Conservation (phyloP, 2,888 invertebrate genomes). For the Neria commutata region DNA sequence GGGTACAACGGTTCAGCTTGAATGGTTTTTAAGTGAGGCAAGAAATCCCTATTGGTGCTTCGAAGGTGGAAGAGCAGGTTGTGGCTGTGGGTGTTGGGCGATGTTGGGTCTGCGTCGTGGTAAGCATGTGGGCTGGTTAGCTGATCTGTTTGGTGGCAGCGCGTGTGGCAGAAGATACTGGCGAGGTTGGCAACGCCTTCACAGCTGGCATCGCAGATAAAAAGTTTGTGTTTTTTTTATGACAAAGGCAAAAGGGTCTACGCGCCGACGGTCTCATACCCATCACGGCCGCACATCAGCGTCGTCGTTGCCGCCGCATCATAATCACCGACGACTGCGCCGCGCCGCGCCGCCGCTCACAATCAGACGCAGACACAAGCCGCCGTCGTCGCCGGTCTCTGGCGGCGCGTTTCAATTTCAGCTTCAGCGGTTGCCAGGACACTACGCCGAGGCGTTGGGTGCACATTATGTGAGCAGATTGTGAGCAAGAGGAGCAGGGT, state of each 20-base stretch:
- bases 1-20: constrained; percentile 48
- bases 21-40: constrained; percentile 57
- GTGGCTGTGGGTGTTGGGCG: background rate
- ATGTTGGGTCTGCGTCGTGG: background rate
- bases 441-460: background rate
- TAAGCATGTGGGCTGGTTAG: too few relatives aligned
- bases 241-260: background rate
- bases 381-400: too few relatives aligned
- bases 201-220: constrained; percentile 8
- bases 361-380: background rate
- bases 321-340: background rate
- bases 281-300: background rate
- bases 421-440: constrained; percentile 1
- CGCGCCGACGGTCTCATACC: background rate
- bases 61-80: constrained; percentile 29
- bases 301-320: background rate
- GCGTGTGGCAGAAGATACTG: background rate
- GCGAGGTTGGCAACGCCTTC: constrained; percentile 19
- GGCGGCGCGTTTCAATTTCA: background rate
- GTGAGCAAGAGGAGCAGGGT: too few relatives aligned
- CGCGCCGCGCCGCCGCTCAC: background rate
- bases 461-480: background rate
- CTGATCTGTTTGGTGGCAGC: too few relatives aligned
- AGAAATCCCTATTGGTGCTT: constrained; percentile 56
- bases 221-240: background rate